Evolutionary conservation across 1,140 invertebrate species (phyloP).

Genomic region (Achroia grisella): DNA sequence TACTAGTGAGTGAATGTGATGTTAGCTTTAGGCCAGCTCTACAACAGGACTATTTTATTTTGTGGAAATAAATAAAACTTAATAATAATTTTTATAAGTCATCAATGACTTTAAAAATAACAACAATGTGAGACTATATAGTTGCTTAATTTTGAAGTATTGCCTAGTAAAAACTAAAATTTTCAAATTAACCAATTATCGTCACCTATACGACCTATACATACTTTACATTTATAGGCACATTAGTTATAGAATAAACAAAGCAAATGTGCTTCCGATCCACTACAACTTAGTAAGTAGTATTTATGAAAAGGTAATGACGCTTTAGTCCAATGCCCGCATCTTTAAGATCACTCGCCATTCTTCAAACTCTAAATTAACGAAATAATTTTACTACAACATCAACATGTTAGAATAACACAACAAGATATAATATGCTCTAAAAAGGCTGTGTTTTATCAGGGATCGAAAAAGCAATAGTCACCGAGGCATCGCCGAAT

Average conservation of each 20-base stretch:
- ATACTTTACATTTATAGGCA: slow-evolving; percentile 72
- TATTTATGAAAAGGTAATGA: slow-evolving; percentile 44
- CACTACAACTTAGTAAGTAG: slow-evolving; percentile 58
- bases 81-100: slow-evolving; percentile 7
- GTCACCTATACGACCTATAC: slow-evolving; percentile 63
- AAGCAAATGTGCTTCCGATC: slow-evolving; percentile 64
- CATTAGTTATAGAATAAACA: slow-evolving; percentile 70
- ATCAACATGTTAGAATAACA: slow-evolving; percentile 52
- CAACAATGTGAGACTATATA: neutral
- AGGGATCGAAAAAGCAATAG: slow-evolving; percentile 59
- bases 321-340: slow-evolving; percentile 61
- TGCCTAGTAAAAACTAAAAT: slow-evolving; percentile 40
- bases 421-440: slow-evolving; percentile 36
- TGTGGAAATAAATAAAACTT: slow-evolving; percentile 22
- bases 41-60: slow-evolving; percentile 21
- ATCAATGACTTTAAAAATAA: too few species aligned
- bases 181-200: slow-evolving; percentile 50
- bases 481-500: slow-evolving; percentile 51
- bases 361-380: slow-evolving; percentile 41
- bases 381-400: slow-evolving; percentile 57
- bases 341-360: slow-evolving; percentile 52
- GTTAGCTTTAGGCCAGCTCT: slow-evolving; percentile 56
- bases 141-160: slow-evolving; percentile 17
- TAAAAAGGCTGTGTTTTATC: slow-evolving; percentile 39
- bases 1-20: slow-evolving; percentile 28